Evolutionary conservation across 2,113 vertebrate species (phyloP), one percentile per base, ranked within the genome.

Genomic region (Leptobrachium ailaonicum): DNA sequence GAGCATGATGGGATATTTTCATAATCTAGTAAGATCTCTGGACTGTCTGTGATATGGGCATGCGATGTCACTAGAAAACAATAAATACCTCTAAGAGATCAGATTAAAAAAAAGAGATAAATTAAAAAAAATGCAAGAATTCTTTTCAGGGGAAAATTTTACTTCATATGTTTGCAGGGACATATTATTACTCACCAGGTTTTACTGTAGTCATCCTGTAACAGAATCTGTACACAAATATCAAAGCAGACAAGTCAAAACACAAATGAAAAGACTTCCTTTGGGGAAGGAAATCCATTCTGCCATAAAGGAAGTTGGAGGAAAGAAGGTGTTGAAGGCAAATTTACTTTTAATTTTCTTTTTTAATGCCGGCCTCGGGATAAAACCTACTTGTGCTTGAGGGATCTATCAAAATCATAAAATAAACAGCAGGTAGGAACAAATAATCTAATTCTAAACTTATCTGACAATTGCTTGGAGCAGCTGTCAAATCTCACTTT

Each of bases 201-300:
- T 60, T 58, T 77, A 45, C n/a, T 69, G 66, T 32, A 41, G n/a
- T n/a, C 9, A 42, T 43, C 68, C 68, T 58, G 58, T 41, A 14
- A 41, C 66, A 42, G 4, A 53, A 63, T 77, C 66, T 32, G 66
- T 77, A 70, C 44, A 77, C 75, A 77, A 77, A 69, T 69, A 66
- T 77, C 66, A 77, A 41, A 56, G 66, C 75, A 69, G 66, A 77
- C 75, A 77, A 77, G 54, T 70, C 66, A 32, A 56, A 77, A 77
- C 70, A 70, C 54, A 69, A 56, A 70, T 41, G 20, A 69, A 54
- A 43, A 32, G 2, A 58, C 54, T 13, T 77, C n/a, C 66, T 77
- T 45, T 60, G 53, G 66, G 66, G 62, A 76, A 63, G 74, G 62
- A 66, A 76, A 50, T 47, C 60, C 40, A 6, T n/a, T 7, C 6